phyloP scores from a whole-genome alignment of 2,113 vertebrate species.

The Heteronetta atricapilla region DNA sequence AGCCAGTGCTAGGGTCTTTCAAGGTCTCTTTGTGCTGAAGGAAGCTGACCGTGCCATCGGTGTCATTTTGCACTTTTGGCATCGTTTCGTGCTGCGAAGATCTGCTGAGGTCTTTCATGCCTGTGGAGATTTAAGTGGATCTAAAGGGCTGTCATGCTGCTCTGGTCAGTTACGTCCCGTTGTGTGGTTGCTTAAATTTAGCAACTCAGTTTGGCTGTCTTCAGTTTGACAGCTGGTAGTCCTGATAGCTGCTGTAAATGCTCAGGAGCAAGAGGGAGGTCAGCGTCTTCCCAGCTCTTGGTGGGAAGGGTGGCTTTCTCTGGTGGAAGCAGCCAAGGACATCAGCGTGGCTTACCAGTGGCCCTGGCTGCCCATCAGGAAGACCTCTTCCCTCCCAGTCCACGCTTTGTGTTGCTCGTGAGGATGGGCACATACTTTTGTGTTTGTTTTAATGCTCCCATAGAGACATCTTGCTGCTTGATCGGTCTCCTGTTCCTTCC shows the following conservation, averaged over 20 bases:
- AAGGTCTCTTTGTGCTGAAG: background rate
- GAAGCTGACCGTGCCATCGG: background rate
- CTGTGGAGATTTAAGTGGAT: conserved; percentile 51
- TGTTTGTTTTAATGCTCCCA: conserved; percentile 52
- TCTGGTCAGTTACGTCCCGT: conserved; percentile 51
- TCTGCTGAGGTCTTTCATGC: conserved; percentile 41
- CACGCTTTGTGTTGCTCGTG: background rate
- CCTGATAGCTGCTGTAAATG: background rate
- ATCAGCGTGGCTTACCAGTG: background rate
- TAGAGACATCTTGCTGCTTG: conserved; percentile 33
- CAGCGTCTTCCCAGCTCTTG: background rate
- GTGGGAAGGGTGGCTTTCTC: background rate
- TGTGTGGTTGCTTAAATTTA: conserved; percentile 53
- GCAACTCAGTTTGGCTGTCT: background rate
- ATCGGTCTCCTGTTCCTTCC: background rate
- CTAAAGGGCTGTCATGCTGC: conserved; percentile 40
- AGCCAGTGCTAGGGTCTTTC: background rate
- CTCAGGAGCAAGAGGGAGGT: background rate
- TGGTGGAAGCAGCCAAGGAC: background rate
- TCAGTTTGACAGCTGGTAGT: conserved; percentile 11
- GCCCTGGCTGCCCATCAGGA: accelerated
- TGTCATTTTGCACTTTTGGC: conserved; percentile 21
- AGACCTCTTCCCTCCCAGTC: background rate
- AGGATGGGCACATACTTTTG: background rate
- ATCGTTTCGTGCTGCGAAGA: conserved; percentile 20